Evolutionary conservation across 2,797 vertebrate species (phyloP).

Genomic region (Monodelphis domestica): DNA sequence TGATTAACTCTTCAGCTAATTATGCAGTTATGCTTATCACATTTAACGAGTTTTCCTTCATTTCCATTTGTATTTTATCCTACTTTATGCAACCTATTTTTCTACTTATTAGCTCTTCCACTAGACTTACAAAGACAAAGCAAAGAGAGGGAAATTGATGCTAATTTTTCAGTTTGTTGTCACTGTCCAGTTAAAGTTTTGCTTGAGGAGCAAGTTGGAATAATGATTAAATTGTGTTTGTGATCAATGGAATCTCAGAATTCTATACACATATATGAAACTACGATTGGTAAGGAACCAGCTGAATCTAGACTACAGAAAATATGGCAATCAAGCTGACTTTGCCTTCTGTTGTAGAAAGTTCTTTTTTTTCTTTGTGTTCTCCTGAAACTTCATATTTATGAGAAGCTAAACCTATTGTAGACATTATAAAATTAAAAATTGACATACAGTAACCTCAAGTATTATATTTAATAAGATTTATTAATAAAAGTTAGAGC

Average conservation of each 20-base stretch:
- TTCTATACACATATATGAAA: conserved; percentile 9
- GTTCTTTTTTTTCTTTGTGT: conserved; percentile 25
- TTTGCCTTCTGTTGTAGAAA: conserved; percentile 17
- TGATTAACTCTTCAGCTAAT: not conserved
- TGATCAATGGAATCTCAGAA: conserved; percentile 35
- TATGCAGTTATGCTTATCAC: not conserved
- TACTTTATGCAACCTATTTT: not conserved
- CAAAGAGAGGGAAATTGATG: conserved; percentile 25
- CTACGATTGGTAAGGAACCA: conserved; percentile 50
- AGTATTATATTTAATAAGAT: no score
- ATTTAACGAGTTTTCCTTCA: not conserved
- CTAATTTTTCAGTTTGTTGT: conserved; percentile 49
- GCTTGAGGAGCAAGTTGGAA: conserved; percentile 14
- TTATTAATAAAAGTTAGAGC: no score
- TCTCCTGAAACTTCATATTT: conserved; percentile 18
- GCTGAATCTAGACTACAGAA: conserved; percentile 39
- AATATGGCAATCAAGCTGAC: not conserved
- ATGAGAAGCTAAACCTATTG: not conserved
- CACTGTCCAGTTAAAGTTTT: conserved; percentile 45
- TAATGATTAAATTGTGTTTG: conserved; percentile 13
- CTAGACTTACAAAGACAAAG: not conserved
- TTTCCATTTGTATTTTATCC: not conserved
- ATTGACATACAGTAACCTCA: no score
- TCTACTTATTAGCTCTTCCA: not conserved
- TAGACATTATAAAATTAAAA: no score